These are phyloP conservation scores for Crypturellus undulatus DNA, from an alignment of 2,113 vertebrate genomes.

Conservation along the genomic window DNA sequence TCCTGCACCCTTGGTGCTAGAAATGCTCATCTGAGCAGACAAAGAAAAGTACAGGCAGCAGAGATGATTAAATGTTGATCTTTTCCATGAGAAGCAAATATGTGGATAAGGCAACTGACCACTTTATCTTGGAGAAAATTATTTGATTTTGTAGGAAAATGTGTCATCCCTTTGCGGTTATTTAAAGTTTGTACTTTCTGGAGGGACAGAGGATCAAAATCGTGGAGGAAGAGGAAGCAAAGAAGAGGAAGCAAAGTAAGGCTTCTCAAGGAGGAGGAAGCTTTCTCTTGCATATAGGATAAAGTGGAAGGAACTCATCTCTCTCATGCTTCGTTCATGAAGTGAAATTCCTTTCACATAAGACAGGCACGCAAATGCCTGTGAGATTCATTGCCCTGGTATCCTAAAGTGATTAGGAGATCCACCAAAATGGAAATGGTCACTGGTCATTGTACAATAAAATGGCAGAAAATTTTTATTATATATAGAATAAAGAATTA, in stretches of 20 bases:
- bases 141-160: not conserved
- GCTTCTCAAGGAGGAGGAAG: not conserved
- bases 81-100: not conserved
- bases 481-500: not conserved
- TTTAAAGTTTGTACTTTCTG: not conserved
- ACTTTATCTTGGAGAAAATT: not conserved
- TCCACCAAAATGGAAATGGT: not conserved
- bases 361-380: not conserved
- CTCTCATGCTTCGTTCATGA: not conserved
- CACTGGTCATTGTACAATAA: not conserved
- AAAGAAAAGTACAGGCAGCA: not conserved
- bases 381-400: not conserved
- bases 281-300: not conserved
- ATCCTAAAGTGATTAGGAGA: not conserved
- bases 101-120: not conserved
- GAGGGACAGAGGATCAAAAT: not conserved
- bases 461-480: not conserved
- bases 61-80: fast-evolving
- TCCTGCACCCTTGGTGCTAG: not conserved
- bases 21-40: not conserved
- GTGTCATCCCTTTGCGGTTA: not conserved
- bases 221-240: not conserved
- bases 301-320: not conserved
- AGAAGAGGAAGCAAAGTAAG: not conserved
- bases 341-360: not conserved